Evolutionary conservation across 2,797 vertebrate species (phyloP), one percentile per base, ranked within the genome.

Genomic region (Peromyscus nudipes): DNA sequence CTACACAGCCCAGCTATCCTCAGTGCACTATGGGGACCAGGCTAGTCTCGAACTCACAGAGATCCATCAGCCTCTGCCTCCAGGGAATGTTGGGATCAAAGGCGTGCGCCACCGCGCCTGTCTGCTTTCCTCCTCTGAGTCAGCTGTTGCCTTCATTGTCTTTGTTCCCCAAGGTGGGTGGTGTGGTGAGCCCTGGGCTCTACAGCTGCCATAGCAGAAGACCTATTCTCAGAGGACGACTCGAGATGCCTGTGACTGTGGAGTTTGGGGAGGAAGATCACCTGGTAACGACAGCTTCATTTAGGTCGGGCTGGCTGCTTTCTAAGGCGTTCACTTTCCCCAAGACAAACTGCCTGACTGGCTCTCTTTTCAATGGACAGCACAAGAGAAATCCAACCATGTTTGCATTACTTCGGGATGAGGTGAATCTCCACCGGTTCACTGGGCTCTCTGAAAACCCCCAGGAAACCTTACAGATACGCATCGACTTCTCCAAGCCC

Each of bases 361-460:
- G 0, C 23, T 96, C 67, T 91, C 43, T 21, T 2, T 80, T 23
- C 37, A 5, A 29, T 27, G 1, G 1, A 14, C 97, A 99, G 99
- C 95, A 73, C 75, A 1, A 21, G 49, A 23, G 57, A 46, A 77
- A 94, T 2, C 69, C 88, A 0, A 84, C 1, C 0, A 69, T 96
- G 14, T 98, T 98, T 71, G 55, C 93, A 77, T 98, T 99, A 46
- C 92, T 92, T 84, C 97, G 57, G 34, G 95, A 96, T 82, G 95
- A 95, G 86, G 92, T 99, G 95, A 99, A 99, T 94, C 98, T 98
- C 93, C 99, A 99, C 97, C 98, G 96, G 92, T 99, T 99, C 93
- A 97, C 96, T 60, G 96, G 99, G 84, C 98, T 97, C 89, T 97
- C 98, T 57, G 96, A 98, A 81, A 98, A 97, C 67, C 94, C 99